Base-by-base conservation (phyloP, 2,113 vertebrate species). In the Microcebus tavaratra region DNA sequence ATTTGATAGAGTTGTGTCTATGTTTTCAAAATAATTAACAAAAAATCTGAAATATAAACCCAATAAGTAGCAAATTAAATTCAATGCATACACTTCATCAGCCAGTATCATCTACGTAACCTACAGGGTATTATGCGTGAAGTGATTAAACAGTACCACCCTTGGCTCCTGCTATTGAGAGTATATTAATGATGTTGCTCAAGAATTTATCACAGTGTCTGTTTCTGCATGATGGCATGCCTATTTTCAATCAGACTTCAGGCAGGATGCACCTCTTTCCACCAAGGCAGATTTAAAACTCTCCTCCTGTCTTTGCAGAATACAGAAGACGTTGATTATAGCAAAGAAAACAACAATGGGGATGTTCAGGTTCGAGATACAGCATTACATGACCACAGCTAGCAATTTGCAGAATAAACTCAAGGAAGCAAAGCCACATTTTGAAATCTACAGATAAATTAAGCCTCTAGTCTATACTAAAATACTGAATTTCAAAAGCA, bases 51-150 rank as follows among this genome's bases (percentile, higher is more conserved):
- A 95, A 75, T 92, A 96, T 81, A 98, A 98, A 57, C 36, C 81
- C 68, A 27, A 7, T 96, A 98, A 98, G 92, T 0, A 95, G 48
- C 68, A 96, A 98, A 97, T 97, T 96, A 97, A 98, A 97, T 95
- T 86, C 23, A 92, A 97, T 95, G 91, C 31, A 61, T 78, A 45
- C 31, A 82, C 34, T 90, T 97, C 81, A 23, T 72, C 81, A 95
- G 20, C 85, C 82, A 95, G 27, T 75, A 96, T 88, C 0, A 31
- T 96, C 95, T 93, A 55, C 34, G 39, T 65, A 65, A 48, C 42
- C 34, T 45, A 68, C 2, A 61, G 68, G 36, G 45, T 23, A 57
- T 2, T 53, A 17, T 11, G 1, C 61, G 17, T 31, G 36, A 57
- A 15, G 23, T 23, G 29, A 87, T n/a, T 83, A 91, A 83, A 53